A percentile compares a stretch with the other conserved stretches of the same genome.
Evolutionary conservation across 2,797 vertebrate species (phyloP).

Genomic region (Coreius guichenoti): DNA sequence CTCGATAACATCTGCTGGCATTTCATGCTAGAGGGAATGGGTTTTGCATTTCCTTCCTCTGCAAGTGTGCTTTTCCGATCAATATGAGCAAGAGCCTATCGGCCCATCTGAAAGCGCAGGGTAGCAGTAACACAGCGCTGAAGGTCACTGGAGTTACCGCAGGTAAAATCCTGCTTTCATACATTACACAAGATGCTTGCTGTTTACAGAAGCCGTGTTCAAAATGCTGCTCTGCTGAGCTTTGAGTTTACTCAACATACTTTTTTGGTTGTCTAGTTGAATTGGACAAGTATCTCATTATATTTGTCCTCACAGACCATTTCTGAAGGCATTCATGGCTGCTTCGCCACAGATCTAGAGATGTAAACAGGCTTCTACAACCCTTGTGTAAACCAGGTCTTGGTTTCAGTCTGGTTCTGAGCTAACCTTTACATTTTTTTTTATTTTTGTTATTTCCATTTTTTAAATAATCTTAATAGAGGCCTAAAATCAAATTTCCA

Average conservation of each 20-base stretch:
- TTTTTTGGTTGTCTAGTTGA: neutral
- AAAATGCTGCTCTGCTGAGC: neutral
- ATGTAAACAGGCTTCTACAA: neutral
- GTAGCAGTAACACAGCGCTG: constrained; percentile 4
- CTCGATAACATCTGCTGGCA: constrained; percentile 69
- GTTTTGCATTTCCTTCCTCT: constrained; percentile 64
- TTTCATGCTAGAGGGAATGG: constrained; percentile 66
- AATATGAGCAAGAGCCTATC: constrained; percentile 54
- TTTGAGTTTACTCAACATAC: neutral
- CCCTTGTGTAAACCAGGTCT: too few relatives aligned
- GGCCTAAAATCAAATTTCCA: neutral
- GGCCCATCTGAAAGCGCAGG: constrained; percentile 36
- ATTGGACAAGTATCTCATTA: neutral
- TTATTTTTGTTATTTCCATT: neutral
- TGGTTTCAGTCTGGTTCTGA: neutral
- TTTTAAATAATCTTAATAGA: neutral
- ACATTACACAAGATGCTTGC: neutral
- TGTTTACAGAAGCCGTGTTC: neutral
- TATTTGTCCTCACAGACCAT: constrained; percentile 14
- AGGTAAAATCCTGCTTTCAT: neutral
- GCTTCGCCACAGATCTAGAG: neutral
- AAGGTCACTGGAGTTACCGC: constrained; percentile 26
- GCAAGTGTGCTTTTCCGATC: constrained; percentile 66
- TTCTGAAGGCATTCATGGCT: neutral
- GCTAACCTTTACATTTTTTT: too few relatives aligned